These are phyloP conservation scores for Philypnodon macrostomus DNA, from an alignment of 2,797 vertebrate genomes.

Conservation along the genomic window DNA sequence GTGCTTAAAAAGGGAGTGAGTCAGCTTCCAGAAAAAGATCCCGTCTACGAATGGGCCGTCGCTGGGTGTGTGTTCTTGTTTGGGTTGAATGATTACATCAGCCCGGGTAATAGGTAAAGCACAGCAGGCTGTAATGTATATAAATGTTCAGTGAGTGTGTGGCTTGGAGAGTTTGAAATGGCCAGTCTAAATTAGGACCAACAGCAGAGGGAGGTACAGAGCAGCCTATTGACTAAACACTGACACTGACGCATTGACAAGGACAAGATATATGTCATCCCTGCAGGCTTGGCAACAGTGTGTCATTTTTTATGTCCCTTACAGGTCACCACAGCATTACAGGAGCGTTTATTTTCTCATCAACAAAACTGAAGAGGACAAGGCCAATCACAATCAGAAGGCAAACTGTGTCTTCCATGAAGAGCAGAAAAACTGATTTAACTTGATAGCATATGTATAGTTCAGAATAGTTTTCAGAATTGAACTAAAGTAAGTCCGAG, in stretches of 20 bases:
- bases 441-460: too few relatives aligned
- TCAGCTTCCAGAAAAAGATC: conserved; percentile 70
- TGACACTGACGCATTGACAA: conserved; percentile 54
- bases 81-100: conserved; percentile 35
- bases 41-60: conserved; percentile 29
- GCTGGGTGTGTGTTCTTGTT: conserved; percentile 18
- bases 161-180: conserved; percentile 10
- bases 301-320: conserved; percentile 19
- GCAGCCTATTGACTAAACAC: conserved; percentile 40
- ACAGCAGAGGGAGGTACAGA: conserved; percentile 62
- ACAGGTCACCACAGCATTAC: not conserved
- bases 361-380: not conserved
- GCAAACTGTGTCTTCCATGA: too few relatives aligned
- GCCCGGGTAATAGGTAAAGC: conserved; percentile 34
- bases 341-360: not conserved
- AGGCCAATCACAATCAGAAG: too few relatives aligned
- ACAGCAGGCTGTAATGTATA: conserved; percentile 25
- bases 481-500: too few relatives aligned
- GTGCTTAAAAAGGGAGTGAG: conserved; percentile 57
- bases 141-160: conserved; percentile 15
- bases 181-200: conserved; percentile 12
- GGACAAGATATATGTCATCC: conserved; percentile 36
- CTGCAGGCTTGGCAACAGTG: conserved; percentile 19
- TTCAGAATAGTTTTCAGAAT: too few relatives aligned
- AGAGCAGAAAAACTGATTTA: too few relatives aligned